Percentiles rank a stretch among this genome's conserved stretches.
These are phyloP conservation scores for Axinella damicornis DNA, from an alignment of 37 sponge, comb jelly and placozoan species.

Conservation along the genomic window DNA sequence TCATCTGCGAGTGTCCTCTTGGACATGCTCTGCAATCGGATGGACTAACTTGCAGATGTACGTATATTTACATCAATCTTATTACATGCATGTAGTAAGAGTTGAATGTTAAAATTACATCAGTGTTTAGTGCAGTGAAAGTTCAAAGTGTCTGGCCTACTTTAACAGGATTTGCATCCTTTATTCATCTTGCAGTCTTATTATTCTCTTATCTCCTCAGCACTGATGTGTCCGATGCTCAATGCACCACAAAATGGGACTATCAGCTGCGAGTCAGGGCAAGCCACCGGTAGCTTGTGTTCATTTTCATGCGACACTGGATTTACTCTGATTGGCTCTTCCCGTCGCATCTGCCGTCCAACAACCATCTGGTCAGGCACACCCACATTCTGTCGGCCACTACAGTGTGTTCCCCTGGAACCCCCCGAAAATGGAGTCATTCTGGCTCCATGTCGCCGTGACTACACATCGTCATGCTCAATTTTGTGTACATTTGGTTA, in stretches of 20 bases:
- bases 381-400: background rate
- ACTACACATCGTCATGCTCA: too few relatives aligned
- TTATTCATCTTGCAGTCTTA: background rate
- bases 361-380: too few relatives aligned
- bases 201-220: background rate
- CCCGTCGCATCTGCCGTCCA: too few relatives aligned
- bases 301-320: background rate
- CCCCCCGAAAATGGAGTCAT: background rate
- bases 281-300: background rate
- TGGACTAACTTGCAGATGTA: background rate
- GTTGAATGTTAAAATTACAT: too few relatives aligned
- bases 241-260: background rate
- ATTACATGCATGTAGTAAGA: too few relatives aligned
- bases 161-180: too few relatives aligned
- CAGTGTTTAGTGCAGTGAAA: too few relatives aligned
- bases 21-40: background rate
- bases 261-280: background rate
- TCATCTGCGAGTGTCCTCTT: background rate
- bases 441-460: too few relatives aligned
- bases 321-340: background rate
- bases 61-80: too few relatives aligned
- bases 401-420: background rate
- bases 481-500: too few relatives aligned
- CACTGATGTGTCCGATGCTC: background rate
- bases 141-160: too few relatives aligned